Conservation (phyloP, 2,888 invertebrate genomes). For the Dorcus parallelipipedus region DNA sequence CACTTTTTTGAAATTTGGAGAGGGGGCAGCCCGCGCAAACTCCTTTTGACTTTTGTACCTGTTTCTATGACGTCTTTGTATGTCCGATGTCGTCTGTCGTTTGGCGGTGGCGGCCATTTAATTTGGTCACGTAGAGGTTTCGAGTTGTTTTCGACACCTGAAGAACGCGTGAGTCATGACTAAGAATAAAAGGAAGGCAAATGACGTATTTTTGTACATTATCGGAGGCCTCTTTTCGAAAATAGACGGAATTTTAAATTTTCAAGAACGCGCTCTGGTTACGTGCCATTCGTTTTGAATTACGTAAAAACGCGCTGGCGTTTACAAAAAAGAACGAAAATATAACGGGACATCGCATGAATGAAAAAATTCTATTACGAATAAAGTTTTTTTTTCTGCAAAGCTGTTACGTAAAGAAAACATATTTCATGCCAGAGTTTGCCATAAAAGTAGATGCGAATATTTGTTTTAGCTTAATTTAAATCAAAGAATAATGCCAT, state of each 20-base stretch:
- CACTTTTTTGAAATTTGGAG: constrained; percentile 6
- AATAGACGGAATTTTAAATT: too few relatives aligned
- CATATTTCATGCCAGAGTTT: too few relatives aligned
- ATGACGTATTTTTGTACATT: neutral
- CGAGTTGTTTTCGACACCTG: constrained; percentile 17
- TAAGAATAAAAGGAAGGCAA: constrained; percentile 5
- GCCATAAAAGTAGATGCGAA: too few relatives aligned
- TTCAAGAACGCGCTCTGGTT: too few relatives aligned
- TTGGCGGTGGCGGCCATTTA: constrained; percentile 24
- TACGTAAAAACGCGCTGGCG: neutral
- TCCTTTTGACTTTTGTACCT: constrained; percentile 33
- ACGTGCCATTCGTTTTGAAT: constrained; percentile 9
- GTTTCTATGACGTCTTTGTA: constrained; percentile 43
- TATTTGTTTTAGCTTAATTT: too few relatives aligned
- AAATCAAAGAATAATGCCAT: too few relatives aligned
- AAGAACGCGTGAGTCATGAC: constrained; percentile 15
- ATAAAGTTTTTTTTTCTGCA: too few relatives aligned
- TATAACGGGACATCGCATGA: too few relatives aligned
- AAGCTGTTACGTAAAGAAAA: too few relatives aligned
- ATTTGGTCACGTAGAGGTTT: constrained; percentile 20
- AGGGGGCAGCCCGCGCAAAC: constrained; percentile 27
- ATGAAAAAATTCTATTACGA: too few relatives aligned
- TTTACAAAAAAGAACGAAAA: neutral
- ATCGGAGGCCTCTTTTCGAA: too few relatives aligned
- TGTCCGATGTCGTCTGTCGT: constrained; percentile 25